A percentile compares a stretch with the other conserved stretches of the same genome.
Conservation (phyloP, 1,140 invertebrate genomes). For the Chionoecetes opilio region DNA sequence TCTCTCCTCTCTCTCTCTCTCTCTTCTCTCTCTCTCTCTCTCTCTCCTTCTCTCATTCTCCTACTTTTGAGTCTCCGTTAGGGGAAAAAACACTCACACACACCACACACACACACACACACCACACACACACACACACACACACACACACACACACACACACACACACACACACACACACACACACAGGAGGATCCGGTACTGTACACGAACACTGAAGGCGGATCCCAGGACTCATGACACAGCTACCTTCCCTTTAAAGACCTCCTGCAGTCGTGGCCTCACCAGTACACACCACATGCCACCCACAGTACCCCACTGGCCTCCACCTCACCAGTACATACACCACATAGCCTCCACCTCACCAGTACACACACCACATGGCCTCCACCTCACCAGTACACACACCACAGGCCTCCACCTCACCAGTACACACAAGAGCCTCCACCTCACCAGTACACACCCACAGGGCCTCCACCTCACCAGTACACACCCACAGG, state of each 20-base stretch:
- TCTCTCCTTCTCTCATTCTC: too few relatives aligned
- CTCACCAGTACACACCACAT: too few relatives aligned
- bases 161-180: slow-evolving; percentile 27
- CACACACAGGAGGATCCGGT: slow-evolving; percentile 9
- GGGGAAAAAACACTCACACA: background rate
- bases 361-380: background rate
- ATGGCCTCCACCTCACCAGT: background rate
- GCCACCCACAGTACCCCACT: too few relatives aligned
- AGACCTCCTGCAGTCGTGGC: background rate
- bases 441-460: too few relatives aligned
- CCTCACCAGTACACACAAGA: too few relatives aligned
- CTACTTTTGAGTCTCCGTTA: background rate
- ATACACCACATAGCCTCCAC: background rate
- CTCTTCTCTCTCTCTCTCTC: too few relatives aligned
- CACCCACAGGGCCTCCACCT: too few relatives aligned
- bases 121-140: slow-evolving; percentile 27
- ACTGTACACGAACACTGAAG: slow-evolving; percentile 18
- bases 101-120: slow-evolving; percentile 11
- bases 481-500: too few relatives aligned
- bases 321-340: background rate
- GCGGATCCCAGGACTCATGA: background rate
- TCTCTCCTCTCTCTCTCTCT: too few relatives aligned
- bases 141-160: slow-evolving; percentile 27
- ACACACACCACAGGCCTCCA: background rate
- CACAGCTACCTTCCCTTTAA: background rate